Conservation (phyloP, 2,888 invertebrate species). For the Cyclophora punctaria region DNA sequence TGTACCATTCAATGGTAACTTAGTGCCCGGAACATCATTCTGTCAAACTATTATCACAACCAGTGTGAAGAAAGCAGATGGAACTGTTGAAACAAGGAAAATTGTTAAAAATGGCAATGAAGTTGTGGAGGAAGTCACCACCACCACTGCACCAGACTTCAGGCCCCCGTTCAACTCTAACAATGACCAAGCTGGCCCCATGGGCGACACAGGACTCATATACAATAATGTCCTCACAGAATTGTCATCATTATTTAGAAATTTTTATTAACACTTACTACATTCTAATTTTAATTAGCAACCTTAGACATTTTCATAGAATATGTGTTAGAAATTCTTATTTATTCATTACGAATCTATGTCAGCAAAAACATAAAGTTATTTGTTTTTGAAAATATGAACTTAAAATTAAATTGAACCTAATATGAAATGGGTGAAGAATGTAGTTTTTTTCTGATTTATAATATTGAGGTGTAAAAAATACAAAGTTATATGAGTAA, state of each 20-base stretch:
- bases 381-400: too few relatives aligned
- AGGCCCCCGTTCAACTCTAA: constrained; percentile 29
- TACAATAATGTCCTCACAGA: constrained; percentile 39
- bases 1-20: constrained; percentile 39
- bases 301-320: neutral
- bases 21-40: constrained; percentile 53
- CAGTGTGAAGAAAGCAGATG: constrained; percentile 59
- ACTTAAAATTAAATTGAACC: too few relatives aligned
- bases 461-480: too few relatives aligned
- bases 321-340: too few relatives aligned
- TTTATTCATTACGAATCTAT: too few relatives aligned
- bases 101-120: constrained; percentile 62
- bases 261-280: constrained; percentile 38
- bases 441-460: too few relatives aligned
- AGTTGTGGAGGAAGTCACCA: constrained; percentile 53
- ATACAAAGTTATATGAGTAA: too few relatives aligned
- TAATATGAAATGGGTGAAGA: too few relatives aligned
- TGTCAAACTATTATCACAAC: constrained; percentile 64
- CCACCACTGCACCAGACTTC: constrained; percentile 30
- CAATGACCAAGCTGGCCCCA: constrained; percentile 29
- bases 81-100: constrained; percentile 53
- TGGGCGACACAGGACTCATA: constrained; percentile 32
- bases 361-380: too few relatives aligned
- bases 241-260: constrained; percentile 48
- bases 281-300: neutral